Evolutionary conservation across 2,888 invertebrate species (phyloP).

Genomic region (Yponomeuta evonymella): DNA sequence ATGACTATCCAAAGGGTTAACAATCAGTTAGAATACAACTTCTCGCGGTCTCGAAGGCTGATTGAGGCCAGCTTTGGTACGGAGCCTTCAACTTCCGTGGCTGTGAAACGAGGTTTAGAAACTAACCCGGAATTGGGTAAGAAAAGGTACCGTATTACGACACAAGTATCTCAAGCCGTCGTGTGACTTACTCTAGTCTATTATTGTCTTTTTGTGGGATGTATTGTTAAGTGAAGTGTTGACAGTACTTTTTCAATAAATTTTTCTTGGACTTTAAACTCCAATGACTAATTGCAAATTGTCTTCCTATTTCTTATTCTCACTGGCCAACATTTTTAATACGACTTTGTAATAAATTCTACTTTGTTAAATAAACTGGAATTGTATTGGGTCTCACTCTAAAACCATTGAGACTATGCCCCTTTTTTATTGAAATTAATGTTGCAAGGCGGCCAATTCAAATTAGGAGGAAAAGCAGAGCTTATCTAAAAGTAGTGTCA

Average conservation of each 20-base stretch:
- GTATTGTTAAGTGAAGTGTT: slow-evolving; percentile 32
- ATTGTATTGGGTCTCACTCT: too few species aligned
- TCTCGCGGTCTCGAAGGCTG: slow-evolving; percentile 50
- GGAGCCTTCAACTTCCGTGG: slow-evolving; percentile 45
- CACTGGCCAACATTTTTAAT: background rate
- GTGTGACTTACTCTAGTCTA: slow-evolving; percentile 41
- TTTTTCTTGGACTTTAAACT: slow-evolving; percentile 6
- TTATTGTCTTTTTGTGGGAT: slow-evolving; percentile 23
- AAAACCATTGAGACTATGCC: too few species aligned
- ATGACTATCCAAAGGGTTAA: slow-evolving; percentile 48
- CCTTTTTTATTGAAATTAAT: too few species aligned
- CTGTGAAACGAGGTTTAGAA: slow-evolving; percentile 57
- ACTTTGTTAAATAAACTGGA: too few species aligned
- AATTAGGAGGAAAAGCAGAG: too few species aligned
- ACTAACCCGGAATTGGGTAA: slow-evolving; percentile 49
- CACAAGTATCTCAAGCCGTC: slow-evolving; percentile 61
- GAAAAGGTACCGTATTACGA: slow-evolving; percentile 52
- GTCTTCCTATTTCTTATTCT: background rate
- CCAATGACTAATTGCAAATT: background rate
- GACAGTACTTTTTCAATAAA: background rate
- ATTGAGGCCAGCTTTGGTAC: slow-evolving; percentile 51
- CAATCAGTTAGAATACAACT: slow-evolving; percentile 50
- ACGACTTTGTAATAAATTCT: too few species aligned
- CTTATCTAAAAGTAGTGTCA: too few species aligned
- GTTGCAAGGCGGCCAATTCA: too few species aligned